A percentile compares a stretch with the other conserved stretches of the same genome.
Evolutionary conservation across 2,888 invertebrate species (phyloP).

Genomic region (Oxystoma pomonae): DNA sequence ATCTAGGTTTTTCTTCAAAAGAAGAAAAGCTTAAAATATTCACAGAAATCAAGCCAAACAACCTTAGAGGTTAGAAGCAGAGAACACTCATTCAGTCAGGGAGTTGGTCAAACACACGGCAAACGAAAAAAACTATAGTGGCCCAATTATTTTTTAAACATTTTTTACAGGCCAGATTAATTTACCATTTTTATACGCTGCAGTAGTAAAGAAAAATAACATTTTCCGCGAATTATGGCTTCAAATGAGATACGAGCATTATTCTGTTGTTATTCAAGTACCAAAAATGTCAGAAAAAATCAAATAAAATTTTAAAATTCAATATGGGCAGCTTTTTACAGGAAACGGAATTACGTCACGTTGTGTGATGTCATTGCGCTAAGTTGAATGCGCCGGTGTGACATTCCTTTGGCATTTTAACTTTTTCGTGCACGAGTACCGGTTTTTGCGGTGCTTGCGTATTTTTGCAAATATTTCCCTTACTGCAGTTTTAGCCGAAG

Average conservation of each 20-base stretch:
- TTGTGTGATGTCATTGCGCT: conserved; percentile 15
- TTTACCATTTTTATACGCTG: too few relatives aligned
- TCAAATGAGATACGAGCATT: too few relatives aligned
- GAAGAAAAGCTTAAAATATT: background rate
- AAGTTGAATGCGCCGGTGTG: conserved; percentile 22
- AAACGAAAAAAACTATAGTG: too few relatives aligned
- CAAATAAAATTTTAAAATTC: too few relatives aligned
- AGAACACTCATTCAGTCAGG: too few relatives aligned
- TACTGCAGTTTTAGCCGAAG: conserved; percentile 34
- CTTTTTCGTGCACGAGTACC: conserved; percentile 35
- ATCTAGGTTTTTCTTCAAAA: background rate
- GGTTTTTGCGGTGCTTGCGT: conserved; percentile 33
- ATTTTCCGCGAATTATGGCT: too few relatives aligned
- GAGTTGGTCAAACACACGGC: too few relatives aligned
- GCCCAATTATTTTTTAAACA: too few relatives aligned
- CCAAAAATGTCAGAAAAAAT: too few relatives aligned
- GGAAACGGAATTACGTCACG: background rate
- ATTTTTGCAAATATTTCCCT: conserved; percentile 34
- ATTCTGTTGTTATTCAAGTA: too few relatives aligned
- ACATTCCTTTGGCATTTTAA: conserved; percentile 34
- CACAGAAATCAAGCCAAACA: background rate
- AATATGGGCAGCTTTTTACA: background rate
- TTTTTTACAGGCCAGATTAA: too few relatives aligned
- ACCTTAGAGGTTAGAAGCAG: background rate
- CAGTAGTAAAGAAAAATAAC: too few relatives aligned